Evolutionary conservation across 2,797 vertebrate genomes (phyloP).

Genomic region (Poecile montanus): DNA sequence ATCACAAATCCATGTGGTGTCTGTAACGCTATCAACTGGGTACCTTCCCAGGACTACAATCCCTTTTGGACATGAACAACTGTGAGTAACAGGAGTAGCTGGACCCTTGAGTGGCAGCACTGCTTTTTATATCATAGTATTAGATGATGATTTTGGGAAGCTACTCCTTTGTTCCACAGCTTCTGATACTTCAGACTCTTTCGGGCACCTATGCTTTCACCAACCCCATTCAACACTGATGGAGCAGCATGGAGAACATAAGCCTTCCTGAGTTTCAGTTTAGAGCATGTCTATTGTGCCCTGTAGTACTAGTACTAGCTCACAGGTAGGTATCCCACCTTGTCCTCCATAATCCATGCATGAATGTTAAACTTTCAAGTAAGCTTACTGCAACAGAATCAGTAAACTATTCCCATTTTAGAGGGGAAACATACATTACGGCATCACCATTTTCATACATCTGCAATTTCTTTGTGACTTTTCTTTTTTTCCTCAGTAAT

Average conservation of each 20-base stretch:
- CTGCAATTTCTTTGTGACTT: neutral
- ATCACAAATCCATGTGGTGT: neutral
- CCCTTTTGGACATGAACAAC: neutral
- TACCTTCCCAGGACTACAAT: neutral
- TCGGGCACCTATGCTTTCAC: neutral
- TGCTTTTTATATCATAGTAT: neutral
- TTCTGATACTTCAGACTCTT: neutral
- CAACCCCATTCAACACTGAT: neutral
- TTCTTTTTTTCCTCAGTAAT: neutral
- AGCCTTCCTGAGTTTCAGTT: neutral
- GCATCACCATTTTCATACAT: neutral
- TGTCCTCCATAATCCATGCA: neutral
- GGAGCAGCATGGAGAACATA: neutral
- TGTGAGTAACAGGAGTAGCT: rapidly evolving
- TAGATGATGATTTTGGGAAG: neutral
- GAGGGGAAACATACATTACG: neutral
- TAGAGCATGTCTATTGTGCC: rapidly evolving
- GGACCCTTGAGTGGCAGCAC: rapidly evolving
- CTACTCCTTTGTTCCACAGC: neutral
- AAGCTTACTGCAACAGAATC: neutral
- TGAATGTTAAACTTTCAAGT: neutral
- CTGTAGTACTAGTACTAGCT: neutral
- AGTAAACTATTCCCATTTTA: neutral
- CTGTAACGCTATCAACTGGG: neutral
- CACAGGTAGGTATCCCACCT: neutral